Base-by-base conservation (phyloP, 2,888 invertebrate species). In the Lepidochrysops patricia region DNA sequence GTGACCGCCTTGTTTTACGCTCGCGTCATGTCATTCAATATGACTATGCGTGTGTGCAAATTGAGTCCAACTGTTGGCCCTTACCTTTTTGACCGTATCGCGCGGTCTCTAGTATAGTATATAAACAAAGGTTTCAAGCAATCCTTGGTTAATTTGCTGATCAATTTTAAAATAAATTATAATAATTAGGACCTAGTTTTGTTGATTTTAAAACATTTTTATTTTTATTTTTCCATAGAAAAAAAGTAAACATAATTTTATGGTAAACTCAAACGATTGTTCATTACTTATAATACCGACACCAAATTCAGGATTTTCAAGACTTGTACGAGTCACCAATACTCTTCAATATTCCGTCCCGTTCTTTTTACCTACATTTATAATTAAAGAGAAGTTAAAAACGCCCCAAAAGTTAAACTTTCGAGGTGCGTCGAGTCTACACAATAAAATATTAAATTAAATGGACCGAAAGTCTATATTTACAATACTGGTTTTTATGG, bases 401-500 rank as follows among this genome's bases (percentile, higher is more conserved):
- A 15, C 2, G 2, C 34, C 9, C 12, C 43, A 43, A 7, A 43
- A 43, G 43, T 43, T 23, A 19, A 19, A 43, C 43, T 43, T 23
- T 9, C 19, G 43, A 15, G 9, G 43, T 12, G 9, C 43, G 9
- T 9, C 15, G 12, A 43, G 9, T 43, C 43, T 23, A 43, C 43
- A 23, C 9, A 23, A 43, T 23, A 43, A 29, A 29, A 29, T 4
- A 43, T 43, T 43, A 43, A 43, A 43, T 43, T 43, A 43, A 43
- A 43, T 23, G 43, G 43, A 43, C 43, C 43, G 23, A 43, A 23
- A 43, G 9, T 9, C 29, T 43, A 43, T 43, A 43, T 43, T 43
- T 43, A 43, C 43, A 43, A 43, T 43, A 43, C 43, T 43, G 43
- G 9, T 43, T 23, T 43, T 23, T 43, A 50, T 50, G 50, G 25